Conservation (phyloP, 2,888 invertebrate genomes). For the Miltochrista miniata region DNA sequence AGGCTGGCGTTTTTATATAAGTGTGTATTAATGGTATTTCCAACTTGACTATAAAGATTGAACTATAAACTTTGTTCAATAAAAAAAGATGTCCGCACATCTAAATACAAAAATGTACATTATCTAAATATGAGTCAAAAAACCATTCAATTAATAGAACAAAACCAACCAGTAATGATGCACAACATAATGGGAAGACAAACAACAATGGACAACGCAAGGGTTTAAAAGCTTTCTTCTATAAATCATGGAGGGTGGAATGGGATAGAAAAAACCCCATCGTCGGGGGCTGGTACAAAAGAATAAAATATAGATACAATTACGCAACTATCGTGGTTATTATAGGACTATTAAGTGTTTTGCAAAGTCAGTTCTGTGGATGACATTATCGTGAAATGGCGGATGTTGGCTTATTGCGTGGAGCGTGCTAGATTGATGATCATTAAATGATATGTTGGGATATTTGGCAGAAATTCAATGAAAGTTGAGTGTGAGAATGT, state of each 20-base stretch:
- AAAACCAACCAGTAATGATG: constrained; percentile 64
- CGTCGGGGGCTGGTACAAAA: constrained; percentile 33
- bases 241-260: constrained; percentile 68
- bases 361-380: constrained; percentile 43
- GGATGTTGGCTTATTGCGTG: constrained; percentile 12
- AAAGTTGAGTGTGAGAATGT: no score
- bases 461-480: neutral
- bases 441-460: neutral
- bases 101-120: no score
- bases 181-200: constrained; percentile 50
- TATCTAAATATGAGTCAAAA: constrained; percentile 10
- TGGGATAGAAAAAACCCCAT: constrained; percentile 34
- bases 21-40: no score
- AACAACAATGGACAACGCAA: constrained; percentile 63
- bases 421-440: constrained; percentile 23
- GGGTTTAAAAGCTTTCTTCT: constrained; percentile 81
- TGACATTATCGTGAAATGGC: constrained; percentile 19
- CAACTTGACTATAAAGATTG: no score
- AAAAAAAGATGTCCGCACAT: no score
- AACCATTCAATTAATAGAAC: constrained; percentile 62
- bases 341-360: constrained; percentile 59
- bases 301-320: constrained; percentile 68
- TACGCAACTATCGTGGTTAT: constrained; percentile 69
- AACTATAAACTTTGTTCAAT: no score
- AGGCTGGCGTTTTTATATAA: no score